Conservation (phyloP, 2,888 invertebrate species). For the Alcis repandata region DNA sequence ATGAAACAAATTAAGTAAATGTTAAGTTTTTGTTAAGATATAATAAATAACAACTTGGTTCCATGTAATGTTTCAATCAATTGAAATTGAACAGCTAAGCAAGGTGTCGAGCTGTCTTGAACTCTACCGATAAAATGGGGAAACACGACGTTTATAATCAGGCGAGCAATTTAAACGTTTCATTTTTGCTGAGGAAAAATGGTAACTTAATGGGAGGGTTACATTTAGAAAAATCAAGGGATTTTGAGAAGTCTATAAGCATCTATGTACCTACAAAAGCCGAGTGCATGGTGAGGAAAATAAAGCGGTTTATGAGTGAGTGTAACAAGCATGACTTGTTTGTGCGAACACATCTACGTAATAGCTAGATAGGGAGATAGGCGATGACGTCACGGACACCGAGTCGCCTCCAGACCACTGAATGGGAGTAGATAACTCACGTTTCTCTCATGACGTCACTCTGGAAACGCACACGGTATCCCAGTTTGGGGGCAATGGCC, state of each 20-base stretch:
- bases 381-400: constrained; percentile 65
- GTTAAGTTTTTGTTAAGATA: no score
- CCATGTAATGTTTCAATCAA: no score
- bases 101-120: no score
- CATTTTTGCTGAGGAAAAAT: no score
- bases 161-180: no score
- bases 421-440: constrained; percentile 73
- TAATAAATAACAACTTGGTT: no score
- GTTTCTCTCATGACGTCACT: constrained; percentile 84
- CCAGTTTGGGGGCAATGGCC: constrained; percentile 85
- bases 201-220: no score
- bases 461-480: constrained; percentile 84
- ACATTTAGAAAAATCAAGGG: neutral
- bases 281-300: constrained; percentile 15
- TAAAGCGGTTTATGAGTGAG: constrained; percentile 34
- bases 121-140: no score
- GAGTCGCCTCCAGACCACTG: constrained; percentile 59
- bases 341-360: constrained; percentile 41
- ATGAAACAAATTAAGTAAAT: no score
- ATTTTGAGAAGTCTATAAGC: neutral
- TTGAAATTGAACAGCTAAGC: no score
- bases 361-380: constrained; percentile 52
- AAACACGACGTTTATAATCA: no score
- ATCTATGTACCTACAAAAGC: constrained; percentile 1
- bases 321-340: constrained; percentile 36